These are phyloP conservation scores for Crioceris asparagi DNA, from an alignment of 2,888 invertebrate genomes.

Conservation along the genomic window DNA sequence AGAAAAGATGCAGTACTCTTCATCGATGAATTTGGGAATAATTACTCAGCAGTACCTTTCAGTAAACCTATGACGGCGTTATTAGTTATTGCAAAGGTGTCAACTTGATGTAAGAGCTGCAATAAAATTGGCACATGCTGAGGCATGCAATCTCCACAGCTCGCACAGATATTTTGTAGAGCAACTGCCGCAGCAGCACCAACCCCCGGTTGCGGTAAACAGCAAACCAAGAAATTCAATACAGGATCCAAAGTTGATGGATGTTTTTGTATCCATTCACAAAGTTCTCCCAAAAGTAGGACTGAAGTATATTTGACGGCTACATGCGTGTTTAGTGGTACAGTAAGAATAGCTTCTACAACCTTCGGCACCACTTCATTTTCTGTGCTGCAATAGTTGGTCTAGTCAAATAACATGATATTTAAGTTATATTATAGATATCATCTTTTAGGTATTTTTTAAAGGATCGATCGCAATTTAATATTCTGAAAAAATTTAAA, in stretches of 20 bases:
- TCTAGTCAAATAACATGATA: too few relatives aligned
- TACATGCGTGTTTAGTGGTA: constrained; percentile 73
- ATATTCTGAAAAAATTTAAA: too few relatives aligned
- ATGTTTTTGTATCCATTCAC: constrained; percentile 92
- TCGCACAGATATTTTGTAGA: constrained; percentile 74
- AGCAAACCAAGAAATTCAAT: constrained; percentile 65
- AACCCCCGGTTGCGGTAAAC: constrained; percentile 61
- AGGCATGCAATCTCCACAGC: constrained; percentile 70
- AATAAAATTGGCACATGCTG: constrained; percentile 62
- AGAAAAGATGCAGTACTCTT: too few relatives aligned
- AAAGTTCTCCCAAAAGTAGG: constrained; percentile 76
- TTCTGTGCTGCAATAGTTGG: constrained; percentile 64
- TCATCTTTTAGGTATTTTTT: too few relatives aligned
- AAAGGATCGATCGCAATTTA: too few relatives aligned
- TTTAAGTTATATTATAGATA: too few relatives aligned
- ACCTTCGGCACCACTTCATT: constrained; percentile 89
- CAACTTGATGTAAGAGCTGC: constrained; percentile 59
- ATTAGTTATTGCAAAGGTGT: constrained; percentile 61
- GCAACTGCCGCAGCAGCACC: constrained; percentile 73
- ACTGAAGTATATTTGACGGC: constrained; percentile 86
- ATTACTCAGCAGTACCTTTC: too few relatives aligned
- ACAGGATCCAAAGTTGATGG: constrained; percentile 70
- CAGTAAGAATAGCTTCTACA: constrained; percentile 77
- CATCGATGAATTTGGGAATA: too few relatives aligned
- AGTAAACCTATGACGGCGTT: constrained; percentile 54